Evolutionary conservation across 2,888 invertebrate genomes (phyloP), one percentile per base, ranked within the genome.

Genomic region (Plagodis pulveraria): DNA sequence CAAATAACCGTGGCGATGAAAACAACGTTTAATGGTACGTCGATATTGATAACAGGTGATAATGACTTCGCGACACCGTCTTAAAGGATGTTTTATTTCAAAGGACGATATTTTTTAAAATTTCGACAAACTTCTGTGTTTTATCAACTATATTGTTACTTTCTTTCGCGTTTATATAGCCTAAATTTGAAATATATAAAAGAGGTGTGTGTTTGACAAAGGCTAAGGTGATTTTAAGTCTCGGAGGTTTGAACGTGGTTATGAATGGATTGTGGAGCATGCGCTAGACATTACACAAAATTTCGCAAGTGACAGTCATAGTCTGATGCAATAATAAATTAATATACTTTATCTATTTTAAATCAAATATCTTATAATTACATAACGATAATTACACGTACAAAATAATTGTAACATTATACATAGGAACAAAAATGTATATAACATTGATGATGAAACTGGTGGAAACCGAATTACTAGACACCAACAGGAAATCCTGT

Each of bases 211-310:
- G 50, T 47, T 50, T 36, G 42, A 36, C 8, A 42, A 58, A 50
- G 45, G 45, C 41, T 50, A 34, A 38, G 34, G 51, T 9, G 36
- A n/a, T 46, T 58, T 58, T 62, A 36, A 47, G 48, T 38, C 42
- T 52, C 48, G 0, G 0, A 33, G 52, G 12, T 46, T 55, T 33
- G 35, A 50, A 47, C 35, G 32, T 22, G 52, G 45, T 46, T 55
- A 58, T 56, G 36, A 56, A 62, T 54, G 50, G 56, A 34, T 53
- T 12, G 43, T 40, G 60, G 73, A 74, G 75, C 78, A 79, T 75
- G 76, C 77, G 77, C 73, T 63, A 55, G 59, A 58, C 55, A 69
- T 75, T 74, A 59, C 69, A 58, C 62, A 57, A 38, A 52, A 65
- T 67, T 69, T 70, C 67, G 54, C 50, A 75, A 73, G 7, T 38